These are phyloP conservation scores for Casuarius casuarius DNA, from an alignment of 2,113 vertebrate species.

Conservation along the genomic window DNA sequence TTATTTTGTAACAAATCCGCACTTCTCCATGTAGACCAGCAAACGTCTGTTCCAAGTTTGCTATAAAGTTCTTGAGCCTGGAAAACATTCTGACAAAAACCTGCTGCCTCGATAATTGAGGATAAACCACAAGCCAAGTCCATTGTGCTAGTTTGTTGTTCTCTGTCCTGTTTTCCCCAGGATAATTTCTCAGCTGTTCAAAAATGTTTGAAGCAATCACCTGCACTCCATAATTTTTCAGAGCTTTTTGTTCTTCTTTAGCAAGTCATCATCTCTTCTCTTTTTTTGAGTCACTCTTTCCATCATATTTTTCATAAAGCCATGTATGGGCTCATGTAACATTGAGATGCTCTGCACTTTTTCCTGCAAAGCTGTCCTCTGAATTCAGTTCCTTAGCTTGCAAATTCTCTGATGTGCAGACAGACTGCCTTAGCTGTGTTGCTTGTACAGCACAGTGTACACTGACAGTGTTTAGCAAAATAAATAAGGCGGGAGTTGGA, in stretches of 20 bases:
- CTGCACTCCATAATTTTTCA: not conserved
- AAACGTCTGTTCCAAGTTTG: not conserved
- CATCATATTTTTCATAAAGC: not conserved
- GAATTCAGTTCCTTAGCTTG: conserved; percentile 23
- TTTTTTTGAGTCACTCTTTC: not conserved
- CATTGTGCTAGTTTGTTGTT: not conserved
- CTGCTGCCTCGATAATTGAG: not conserved
- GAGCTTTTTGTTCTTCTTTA: not conserved
- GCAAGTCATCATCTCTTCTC: not conserved
- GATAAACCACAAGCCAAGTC: not conserved
- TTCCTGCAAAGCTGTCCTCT: not conserved
- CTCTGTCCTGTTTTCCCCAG: not conserved
- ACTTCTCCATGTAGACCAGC: not conserved
- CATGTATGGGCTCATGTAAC: not conserved
- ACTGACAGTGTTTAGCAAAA: not conserved
- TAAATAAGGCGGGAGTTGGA: not conserved
- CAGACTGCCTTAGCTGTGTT: not conserved
- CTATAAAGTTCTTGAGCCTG: not conserved
- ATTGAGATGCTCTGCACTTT: not conserved
- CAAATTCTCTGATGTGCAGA: conserved; percentile 6
- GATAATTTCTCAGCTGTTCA: not conserved
- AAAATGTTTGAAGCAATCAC: not conserved
- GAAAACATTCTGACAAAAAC: conserved; percentile 7
- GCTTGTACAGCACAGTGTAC: not conserved
- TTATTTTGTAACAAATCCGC: not conserved